phyloP scores from a whole-genome alignment of 2,888 invertebrate genomes.

The Cosmorhoe ocellata region DNA sequence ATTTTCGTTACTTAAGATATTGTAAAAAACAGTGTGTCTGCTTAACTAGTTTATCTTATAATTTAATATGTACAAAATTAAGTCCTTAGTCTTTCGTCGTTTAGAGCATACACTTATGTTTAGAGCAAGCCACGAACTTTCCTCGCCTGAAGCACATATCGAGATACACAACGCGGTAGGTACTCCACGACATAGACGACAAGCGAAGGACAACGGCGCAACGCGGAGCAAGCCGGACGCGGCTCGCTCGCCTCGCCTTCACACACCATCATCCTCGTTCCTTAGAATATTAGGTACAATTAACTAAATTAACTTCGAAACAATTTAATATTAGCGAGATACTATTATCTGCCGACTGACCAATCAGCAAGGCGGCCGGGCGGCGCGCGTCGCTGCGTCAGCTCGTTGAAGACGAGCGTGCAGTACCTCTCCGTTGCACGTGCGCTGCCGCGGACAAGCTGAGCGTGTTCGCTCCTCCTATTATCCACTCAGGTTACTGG shows the following conservation, averaged over 20 bases:
- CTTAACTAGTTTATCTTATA: slow-evolving; percentile 70
- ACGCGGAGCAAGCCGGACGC: not conserved
- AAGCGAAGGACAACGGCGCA: slow-evolving; percentile 36
- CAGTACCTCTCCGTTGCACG: too few species aligned
- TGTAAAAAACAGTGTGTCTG: slow-evolving; percentile 80
- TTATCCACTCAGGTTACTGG: too few species aligned
- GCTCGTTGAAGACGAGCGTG: too few species aligned
- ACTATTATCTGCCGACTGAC: slow-evolving; percentile 38
- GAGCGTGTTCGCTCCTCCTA: too few species aligned
- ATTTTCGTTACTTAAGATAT: slow-evolving; percentile 75
- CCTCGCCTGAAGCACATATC: slow-evolving; percentile 48
- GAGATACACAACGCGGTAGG: slow-evolving; percentile 41
- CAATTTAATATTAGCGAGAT: slow-evolving; percentile 69
- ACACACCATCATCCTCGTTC: slow-evolving; percentile 17
- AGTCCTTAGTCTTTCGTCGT: slow-evolving; percentile 76
- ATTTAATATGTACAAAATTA: slow-evolving; percentile 78
- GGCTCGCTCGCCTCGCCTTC: not conserved
- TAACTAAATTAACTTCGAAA: slow-evolving; percentile 54
- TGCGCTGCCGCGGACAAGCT: too few species aligned
- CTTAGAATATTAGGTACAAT: slow-evolving; percentile 26
- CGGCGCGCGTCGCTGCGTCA: too few species aligned
- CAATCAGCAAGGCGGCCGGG: too few species aligned
- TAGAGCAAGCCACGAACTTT: slow-evolving; percentile 57
- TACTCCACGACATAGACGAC: slow-evolving; percentile 41
- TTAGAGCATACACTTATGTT: slow-evolving; percentile 66